Base-by-base conservation (phyloP, 2,113 vertebrate genomes). In the Ochotona princeps region DNA sequence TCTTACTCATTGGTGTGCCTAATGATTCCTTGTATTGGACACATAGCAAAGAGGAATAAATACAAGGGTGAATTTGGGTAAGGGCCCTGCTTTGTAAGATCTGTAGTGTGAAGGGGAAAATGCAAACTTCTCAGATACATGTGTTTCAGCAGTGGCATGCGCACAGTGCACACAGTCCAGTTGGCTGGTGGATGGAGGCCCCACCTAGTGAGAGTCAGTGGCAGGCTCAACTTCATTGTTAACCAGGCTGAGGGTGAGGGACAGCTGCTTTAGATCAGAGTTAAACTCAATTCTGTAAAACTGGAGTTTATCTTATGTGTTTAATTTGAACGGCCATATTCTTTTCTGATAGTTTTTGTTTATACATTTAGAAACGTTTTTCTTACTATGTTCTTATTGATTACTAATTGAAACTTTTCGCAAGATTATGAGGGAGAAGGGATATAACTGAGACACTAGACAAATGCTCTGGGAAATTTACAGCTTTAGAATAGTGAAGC, bases 141-240 rank as follows among this genome's bases (percentile, higher is more conserved):
- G n/a, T 85, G 79, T 30, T 95, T 85, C 0, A 0, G 83, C 63
- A 82, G 18, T 88, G 96, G 89, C 0, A 0, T 91, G 94, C 1
- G 0, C 38, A 44, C 38, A 44, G 38, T 44, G 92, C 94, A 94
- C 92, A 57, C 49, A 47, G 60, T 92, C 2, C 21, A 95, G 70
- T 93, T 97, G 96, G 95, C 96, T 95, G 90, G 86, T 0, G 0
- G 63, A 87, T 0, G 0, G 20, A 92, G 90, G 86, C 73, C 69
- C 92, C 35, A 61, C 95, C 1, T 38, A 69, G 81, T 17, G 66
- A 95, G 87, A 81, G 67, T 87, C 90, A 83, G 61, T 84, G 91
- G 92, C 90, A 66, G n/a, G 82, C 88, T 92, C 51, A 88, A 74
- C 82, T 82, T 84, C 32, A 63, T 76, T 96, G 81, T 92, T 87